A percentile compares a stretch with the other conserved stretches of the same genome.
Conservation (phyloP, 2,797 vertebrate species). For the Rachycentron canadum region DNA sequence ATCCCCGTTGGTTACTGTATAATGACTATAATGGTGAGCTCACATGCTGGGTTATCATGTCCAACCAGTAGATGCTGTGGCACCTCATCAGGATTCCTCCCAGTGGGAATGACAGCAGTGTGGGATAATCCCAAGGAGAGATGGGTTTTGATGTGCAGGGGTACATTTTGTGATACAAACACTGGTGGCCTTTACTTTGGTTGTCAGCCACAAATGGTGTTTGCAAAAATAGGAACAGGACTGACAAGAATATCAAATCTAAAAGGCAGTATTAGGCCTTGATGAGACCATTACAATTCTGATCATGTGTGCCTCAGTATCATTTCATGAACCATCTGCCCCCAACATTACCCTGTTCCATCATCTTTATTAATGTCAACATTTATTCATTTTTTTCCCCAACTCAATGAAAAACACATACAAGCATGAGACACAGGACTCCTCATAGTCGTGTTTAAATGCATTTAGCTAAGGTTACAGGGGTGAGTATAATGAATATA, state of each 20-base stretch:
- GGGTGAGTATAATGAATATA: constrained; percentile 1
- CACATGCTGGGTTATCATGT: constrained; percentile 63
- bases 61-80: constrained; percentile 35
- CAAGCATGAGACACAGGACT: not conserved
- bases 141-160: constrained; percentile 61
- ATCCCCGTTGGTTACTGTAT: constrained; percentile 41
- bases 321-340: constrained; percentile 48
- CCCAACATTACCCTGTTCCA: constrained; percentile 17
- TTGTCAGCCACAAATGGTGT: constrained; percentile 49
- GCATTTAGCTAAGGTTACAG: constrained; percentile 16
- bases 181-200: constrained; percentile 41
- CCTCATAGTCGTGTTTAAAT: constrained; percentile 3
- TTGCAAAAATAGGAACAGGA: constrained; percentile 42
- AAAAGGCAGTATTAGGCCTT: constrained; percentile 33
- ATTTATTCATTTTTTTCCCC: constrained; percentile 10
- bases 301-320: constrained; percentile 12
- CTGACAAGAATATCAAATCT: constrained; percentile 50
- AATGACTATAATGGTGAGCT: constrained; percentile 47
- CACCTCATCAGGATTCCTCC: constrained; percentile 58
- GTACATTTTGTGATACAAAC: constrained; percentile 52
- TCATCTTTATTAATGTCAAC: constrained; percentile 46
- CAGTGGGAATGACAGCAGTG: constrained; percentile 53
- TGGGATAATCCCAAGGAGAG: constrained; percentile 56
- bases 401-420: constrained; percentile 13
- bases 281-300: constrained; percentile 36